Evolutionary conservation across 2,888 invertebrate species (phyloP), one percentile per base, ranked within the genome.

Genomic region (Opisthograptis luteolata): DNA sequence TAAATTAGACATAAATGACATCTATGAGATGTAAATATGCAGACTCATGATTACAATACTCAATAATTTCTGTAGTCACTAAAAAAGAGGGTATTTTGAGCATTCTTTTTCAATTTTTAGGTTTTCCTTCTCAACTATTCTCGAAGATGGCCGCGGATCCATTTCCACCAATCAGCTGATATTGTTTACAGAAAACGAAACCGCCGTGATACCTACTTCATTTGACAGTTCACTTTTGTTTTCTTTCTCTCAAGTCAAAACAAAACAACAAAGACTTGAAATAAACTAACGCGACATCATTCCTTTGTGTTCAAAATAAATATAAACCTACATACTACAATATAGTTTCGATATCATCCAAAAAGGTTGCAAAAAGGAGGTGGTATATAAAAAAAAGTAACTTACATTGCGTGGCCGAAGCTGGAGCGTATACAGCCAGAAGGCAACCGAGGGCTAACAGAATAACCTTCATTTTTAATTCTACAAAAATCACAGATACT

Each of bases 381-480:
- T n/a, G n/a, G n/a, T n/a, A 56, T 49, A 55, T 58, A 56, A 60
- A 65, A 60, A 44, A 40, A 65, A 56, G 58, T 52, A 76, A 94
- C 95, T 95, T 79, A 95, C 95, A 95, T 91, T 93, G 92, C 61
- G 93, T 87, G 40, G 91, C 92, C 54, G 89, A 91, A 36, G 91
- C 87, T 48, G 92, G 85, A 41, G 85, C 82, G 68, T 87, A 79
- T 42, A 92, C 73, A 65, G 89, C 87, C 74, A 93, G 64, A 56
- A 92, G 66, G 55, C 92, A 74, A 65, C 90, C 80, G 58, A 92
- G 71, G 75, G 86, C 85, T 62, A 87, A 64, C 69, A 93, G 65
- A 68, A 92, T 73, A 80, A 83, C 83, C 91, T 93, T 93, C 93
- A 94, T 92, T 71, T 73, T 86, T 70, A 63, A 54, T 62, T 74